phyloP scores from a whole-genome alignment of 1,140 invertebrate species.

The Drosophila sechellia region DNA sequence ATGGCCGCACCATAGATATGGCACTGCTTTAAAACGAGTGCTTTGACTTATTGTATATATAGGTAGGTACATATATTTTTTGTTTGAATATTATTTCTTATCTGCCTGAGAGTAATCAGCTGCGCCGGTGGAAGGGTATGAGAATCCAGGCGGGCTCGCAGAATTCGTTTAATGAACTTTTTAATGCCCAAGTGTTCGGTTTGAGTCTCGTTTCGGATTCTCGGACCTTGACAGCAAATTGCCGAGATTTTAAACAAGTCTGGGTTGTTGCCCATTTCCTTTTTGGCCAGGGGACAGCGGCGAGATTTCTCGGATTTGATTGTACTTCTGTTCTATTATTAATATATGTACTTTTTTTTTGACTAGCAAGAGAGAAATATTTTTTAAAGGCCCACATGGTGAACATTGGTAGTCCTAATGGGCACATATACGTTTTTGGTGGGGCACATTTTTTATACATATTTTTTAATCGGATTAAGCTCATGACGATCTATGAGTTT shows the following conservation, averaged over 20 bases:
- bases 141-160: slow-evolving; percentile 3
- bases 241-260: slow-evolving; percentile 27
- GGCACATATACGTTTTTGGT: background rate
- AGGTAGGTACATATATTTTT: too few species aligned
- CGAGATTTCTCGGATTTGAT: background rate
- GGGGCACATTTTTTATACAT: background rate
- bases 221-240: slow-evolving; percentile 28
- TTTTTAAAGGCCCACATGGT: too few species aligned
- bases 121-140: slow-evolving; percentile 15
- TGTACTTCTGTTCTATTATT: background rate
- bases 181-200: slow-evolving; percentile 22
- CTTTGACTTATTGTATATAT: slow-evolving; percentile 24
- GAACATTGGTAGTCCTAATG: background rate
- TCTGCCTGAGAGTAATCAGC: slow-evolving; percentile 11
- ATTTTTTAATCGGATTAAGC: background rate
- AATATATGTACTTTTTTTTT: too few species aligned
- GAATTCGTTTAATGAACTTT: slow-evolving; percentile 14
- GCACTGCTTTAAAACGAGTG: background rate
- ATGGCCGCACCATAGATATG: slow-evolving; percentile 19
- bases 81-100: background rate
- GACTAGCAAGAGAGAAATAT: background rate
- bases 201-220: slow-evolving; percentile 6
- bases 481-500: too few species aligned
- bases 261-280: background rate
- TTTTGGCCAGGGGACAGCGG: background rate